phyloP scores from a whole-genome alignment of 1,140 invertebrate species.

The Nixonia krombeini region DNA sequence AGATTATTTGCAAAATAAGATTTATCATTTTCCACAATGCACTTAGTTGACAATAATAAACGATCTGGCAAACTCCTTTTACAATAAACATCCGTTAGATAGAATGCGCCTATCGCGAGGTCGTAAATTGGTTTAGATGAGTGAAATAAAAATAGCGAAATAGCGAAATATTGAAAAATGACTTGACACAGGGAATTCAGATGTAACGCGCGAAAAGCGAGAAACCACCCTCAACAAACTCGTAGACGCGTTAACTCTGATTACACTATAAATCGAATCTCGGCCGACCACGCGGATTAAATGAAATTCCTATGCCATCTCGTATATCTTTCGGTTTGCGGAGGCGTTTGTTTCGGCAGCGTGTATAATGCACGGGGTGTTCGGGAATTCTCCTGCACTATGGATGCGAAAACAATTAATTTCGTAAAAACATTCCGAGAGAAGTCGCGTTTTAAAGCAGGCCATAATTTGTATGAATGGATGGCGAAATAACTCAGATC shows the following conservation, averaged over 20 bases:
- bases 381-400: slow-evolving; percentile 19
- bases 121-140: neutral
- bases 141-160: slow-evolving; percentile 9
- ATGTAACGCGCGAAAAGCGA: slow-evolving; percentile 44
- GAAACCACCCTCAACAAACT: slow-evolving; percentile 37
- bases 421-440: slow-evolving; percentile 39
- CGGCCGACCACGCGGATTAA: slow-evolving; percentile 65
- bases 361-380: slow-evolving; percentile 45
- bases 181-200: slow-evolving; percentile 31
- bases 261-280: slow-evolving; percentile 69
- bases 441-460: slow-evolving; percentile 35
- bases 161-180: slow-evolving; percentile 46
- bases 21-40: too few species aligned
- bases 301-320: slow-evolving; percentile 67
- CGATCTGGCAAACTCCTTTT: neutral
- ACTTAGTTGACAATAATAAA: too few species aligned
- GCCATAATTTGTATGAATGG: slow-evolving; percentile 37
- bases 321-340: slow-evolving; percentile 64
- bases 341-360: slow-evolving; percentile 57
- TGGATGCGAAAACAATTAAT: slow-evolving; percentile 44
- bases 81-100: neutral
- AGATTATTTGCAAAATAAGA: too few species aligned
- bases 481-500: slow-evolving; percentile 30
- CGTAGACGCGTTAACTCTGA: slow-evolving; percentile 58
- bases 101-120: neutral